phyloP scores from a whole-genome alignment of 1,140 invertebrate genomes.

The Eufriesea mexicana region DNA sequence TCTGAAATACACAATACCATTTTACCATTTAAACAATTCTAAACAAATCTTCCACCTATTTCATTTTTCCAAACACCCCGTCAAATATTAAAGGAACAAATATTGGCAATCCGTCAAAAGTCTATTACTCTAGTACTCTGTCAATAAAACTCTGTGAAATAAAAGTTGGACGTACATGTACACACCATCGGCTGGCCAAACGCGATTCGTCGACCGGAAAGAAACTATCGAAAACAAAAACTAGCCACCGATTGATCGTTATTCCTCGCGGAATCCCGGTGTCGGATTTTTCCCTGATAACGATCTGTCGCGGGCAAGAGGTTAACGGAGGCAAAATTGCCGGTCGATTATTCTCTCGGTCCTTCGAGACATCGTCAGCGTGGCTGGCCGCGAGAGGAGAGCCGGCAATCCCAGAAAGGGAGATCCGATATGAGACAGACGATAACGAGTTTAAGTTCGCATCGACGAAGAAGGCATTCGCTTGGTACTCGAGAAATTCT shows the following conservation, averaged over 20 bases:
- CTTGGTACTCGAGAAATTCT: constrained; percentile 11
- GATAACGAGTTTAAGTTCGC: constrained; percentile 39
- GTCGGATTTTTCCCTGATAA: constrained; percentile 1
- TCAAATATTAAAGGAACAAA: too few species aligned
- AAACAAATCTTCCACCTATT: too few species aligned
- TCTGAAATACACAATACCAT: too few species aligned
- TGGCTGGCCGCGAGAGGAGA: not conserved
- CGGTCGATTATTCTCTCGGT: not conserved
- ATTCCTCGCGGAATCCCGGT: not conserved
- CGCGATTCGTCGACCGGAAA: too few species aligned
- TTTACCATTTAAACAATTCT: too few species aligned
- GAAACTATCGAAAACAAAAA: not conserved
- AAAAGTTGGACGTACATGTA: too few species aligned
- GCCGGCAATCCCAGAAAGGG: constrained; percentile 33
- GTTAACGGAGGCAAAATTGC: not conserved
- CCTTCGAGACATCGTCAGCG: not conserved
- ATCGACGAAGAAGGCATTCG: constrained; percentile 20
- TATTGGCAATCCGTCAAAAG: too few species aligned
- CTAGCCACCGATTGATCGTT: not conserved
- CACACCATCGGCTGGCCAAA: too few species aligned
- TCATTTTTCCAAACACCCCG: too few species aligned
- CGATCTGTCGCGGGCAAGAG: not conserved
- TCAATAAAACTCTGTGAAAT: too few species aligned
- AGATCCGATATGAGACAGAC: constrained; percentile 42
- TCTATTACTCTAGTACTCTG: too few species aligned